Percentiles rank a stretch among this genome's conserved stretches.
Conservation (phyloP, 2,113 vertebrate genomes). For the Leptodactylus fuscus region DNA sequence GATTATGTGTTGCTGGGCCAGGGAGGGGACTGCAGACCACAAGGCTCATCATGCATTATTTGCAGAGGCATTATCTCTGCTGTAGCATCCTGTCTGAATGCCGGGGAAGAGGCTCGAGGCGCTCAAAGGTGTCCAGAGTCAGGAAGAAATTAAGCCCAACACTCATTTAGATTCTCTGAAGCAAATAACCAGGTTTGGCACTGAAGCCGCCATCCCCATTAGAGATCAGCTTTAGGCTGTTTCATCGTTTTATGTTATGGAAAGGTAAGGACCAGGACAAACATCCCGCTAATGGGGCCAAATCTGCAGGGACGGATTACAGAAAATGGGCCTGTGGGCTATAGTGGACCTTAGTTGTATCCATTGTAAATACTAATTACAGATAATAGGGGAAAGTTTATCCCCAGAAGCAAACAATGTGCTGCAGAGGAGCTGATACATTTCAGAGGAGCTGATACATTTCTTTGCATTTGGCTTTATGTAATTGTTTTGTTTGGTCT, state of each 20-base stretch:
- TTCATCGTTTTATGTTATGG: neutral
- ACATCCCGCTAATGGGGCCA: neutral
- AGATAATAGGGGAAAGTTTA: neutral
- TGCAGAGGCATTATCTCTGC: conserved; percentile 41
- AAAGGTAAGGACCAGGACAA: neutral
- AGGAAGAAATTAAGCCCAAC: conserved; percentile 51
- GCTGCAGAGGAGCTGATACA: too few relatives aligned
- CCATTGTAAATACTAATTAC: too few relatives aligned
- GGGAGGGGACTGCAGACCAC: conserved; percentile 41
- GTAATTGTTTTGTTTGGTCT: neutral
- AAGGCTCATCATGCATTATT: conserved; percentile 32
- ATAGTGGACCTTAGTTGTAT: neutral
- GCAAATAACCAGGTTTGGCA: conserved; percentile 36
- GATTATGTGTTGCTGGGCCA: conserved; percentile 26
- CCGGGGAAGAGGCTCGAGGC: conserved; percentile 6
- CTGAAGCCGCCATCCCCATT: neutral
- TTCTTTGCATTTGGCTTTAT: neutral
- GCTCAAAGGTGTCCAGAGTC: conserved; percentile 51
- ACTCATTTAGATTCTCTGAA: conserved; percentile 35
- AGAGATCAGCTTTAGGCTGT: neutral
- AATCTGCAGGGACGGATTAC: neutral
- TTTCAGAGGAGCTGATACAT: neutral
- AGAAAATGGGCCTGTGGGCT: neutral
- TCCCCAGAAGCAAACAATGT: neutral
- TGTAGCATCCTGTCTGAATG: conserved; percentile 44